Evolutionary conservation across 2,797 vertebrate genomes (phyloP), one percentile per base, ranked within the genome.

Genomic region (Vipera ursinii): DNA sequence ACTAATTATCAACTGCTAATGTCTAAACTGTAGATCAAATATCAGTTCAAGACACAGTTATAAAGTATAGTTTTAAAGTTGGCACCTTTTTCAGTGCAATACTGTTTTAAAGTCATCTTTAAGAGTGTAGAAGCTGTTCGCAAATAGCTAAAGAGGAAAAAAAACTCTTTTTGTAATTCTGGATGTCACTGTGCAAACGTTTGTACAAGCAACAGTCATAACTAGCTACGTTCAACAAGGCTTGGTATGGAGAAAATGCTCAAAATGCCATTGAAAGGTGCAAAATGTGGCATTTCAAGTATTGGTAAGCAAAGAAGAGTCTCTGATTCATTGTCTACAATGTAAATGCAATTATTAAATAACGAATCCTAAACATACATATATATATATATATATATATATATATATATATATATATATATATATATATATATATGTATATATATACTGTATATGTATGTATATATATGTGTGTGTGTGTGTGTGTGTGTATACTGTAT

Each of bases 381-480:
- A 38, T 2, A 38, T 38, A 38, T 38, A 38, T 38, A 38, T 38
- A 38, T 32, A 1, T 32, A 32, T 32, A 32, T 32, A 32, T 32
- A 32, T 32, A 32, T 1, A n/a, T n/a, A n/a, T n/a, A n/a, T n/a
- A n/a, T n/a, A n/a, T 32, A 1, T 32, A 32, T 32, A 32, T 32
- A 1, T 32, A 32, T 32, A 1, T 32, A 32, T 32, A 32, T 32
- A 32, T 32, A 32, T 32, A 32, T 32, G 32, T 32, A 32, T n/a
- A n/a, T n/a, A n/a, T n/a, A n/a, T n/a, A n/a, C n/a, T n/a, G n/a
- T 32, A 32, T 32, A 1, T 32, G 1, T 32, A 1, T 32, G 1
- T 32, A 32, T 32, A 32, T 32, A 32, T 32, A 32, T 32, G 32
- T 32, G 1, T 32, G 32, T 32, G 32, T 32, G 32, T 32, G 32